Evolutionary conservation across 2,888 invertebrate genomes (phyloP).

Genomic region (Cerastoderma edule): DNA sequence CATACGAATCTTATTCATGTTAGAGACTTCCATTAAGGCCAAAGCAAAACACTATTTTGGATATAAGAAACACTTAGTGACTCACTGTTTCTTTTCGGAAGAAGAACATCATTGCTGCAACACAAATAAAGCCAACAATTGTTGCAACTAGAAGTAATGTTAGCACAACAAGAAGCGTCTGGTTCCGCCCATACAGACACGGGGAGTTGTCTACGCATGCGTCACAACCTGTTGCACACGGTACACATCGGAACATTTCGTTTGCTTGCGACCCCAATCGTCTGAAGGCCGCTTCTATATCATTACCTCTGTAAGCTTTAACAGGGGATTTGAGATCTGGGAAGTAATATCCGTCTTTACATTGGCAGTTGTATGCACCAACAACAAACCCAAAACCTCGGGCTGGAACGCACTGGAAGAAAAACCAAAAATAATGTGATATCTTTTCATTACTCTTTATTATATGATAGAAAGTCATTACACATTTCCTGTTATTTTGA

Average conservation of each 20-base stretch:
- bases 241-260: conserved; percentile 68
- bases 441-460: no score
- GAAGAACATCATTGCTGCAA: conserved; percentile 53
- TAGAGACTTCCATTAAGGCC: no score
- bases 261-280: conserved; percentile 34
- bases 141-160: conserved; percentile 61
- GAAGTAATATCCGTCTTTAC: conserved; percentile 78
- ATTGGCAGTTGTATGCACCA: conserved; percentile 78
- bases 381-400: conserved; percentile 75
- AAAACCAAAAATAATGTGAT: no score
- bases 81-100: conserved; percentile 59
- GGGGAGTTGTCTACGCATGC: conserved; percentile 77
- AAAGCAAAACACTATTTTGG: no score
- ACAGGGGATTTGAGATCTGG: conserved; percentile 69
- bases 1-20: no score
- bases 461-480: no score
- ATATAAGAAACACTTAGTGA: no score
- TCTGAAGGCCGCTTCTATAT: conserved; percentile 65
- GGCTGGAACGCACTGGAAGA: conserved; percentile 77
- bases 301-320: conserved; percentile 70
- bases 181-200: conserved; percentile 71
- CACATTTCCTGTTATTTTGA: no score
- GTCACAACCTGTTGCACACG: conserved; percentile 79
- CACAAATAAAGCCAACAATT: conserved; percentile 50
- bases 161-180: conserved; percentile 59